Evolutionary conservation across 2,888 invertebrate species (phyloP).

Genomic region (Petrolisthes cinctipes): DNA sequence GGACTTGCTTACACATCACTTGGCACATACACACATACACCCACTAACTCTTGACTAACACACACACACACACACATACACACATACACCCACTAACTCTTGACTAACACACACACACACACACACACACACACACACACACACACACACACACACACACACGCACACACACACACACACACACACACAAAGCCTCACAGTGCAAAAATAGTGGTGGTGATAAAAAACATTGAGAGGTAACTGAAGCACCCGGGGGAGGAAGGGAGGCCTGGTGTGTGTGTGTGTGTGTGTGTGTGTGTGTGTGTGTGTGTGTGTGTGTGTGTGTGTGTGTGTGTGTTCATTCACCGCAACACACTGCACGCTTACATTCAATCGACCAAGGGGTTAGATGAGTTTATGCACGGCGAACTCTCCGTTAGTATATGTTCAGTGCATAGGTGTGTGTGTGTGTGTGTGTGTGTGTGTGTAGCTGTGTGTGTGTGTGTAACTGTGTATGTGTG

Average conservation of each 20-base stretch:
- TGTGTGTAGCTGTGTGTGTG: too few relatives aligned
- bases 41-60: neutral
- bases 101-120: too few relatives aligned
- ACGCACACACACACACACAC: conserved; percentile 2
- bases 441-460: conserved; percentile 31
- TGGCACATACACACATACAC: conserved; percentile 11
- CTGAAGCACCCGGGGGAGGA: neutral
- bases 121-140: too few relatives aligned
- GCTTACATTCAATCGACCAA: too few relatives aligned
- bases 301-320: neutral
- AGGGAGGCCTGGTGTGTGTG: neutral
- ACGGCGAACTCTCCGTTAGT: neutral
- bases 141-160: conserved; percentile 22
- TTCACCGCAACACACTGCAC: neutral
- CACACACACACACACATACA: too few relatives aligned
- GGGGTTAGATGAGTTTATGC: neutral
- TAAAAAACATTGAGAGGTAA: neutral
- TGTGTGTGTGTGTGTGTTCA: too few relatives aligned
- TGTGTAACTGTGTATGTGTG: conserved; percentile 33
- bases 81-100: too few relatives aligned
- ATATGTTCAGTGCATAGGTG: neutral
- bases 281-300: neutral
- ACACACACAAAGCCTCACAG: neutral
- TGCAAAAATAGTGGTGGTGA: neutral
- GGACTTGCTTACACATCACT: neutral